Evolutionary conservation across 2,113 vertebrate species (phyloP), one percentile per base, ranked within the genome.

Genomic region (Corythornis madagascariensis): DNA sequence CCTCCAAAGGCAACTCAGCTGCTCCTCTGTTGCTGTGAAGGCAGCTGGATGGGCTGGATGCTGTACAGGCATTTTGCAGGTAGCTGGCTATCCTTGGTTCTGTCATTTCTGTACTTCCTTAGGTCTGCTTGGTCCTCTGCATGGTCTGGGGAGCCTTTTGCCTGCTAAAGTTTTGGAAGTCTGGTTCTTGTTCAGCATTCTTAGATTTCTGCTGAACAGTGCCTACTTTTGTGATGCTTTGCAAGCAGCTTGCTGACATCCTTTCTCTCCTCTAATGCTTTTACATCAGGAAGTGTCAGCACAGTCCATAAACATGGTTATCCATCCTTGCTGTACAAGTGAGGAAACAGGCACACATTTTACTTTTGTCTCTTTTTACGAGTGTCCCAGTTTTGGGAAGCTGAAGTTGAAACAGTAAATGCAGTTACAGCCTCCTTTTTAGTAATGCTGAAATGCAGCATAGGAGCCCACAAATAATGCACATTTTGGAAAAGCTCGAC

Each of bases 401-500:
- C 56, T 85, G 89, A 83, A 73, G 80, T 94, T 74, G n/a, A 89
- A 84, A 57, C n/a, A n/a, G 11, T 57, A 72, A 80, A 79, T 52
- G 72, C 67, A 88, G 26, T 71, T 29, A 56, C 43, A 92, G n/a
- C 72, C 72, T 57, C 28, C 77, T 94, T 91, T 91, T 86, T 64
- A 86, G 76, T 42, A 45, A 85, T 31, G 28, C 38, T 61, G 72
- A 91, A 91, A 74, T 22, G 4, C 9, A 31, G 67, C 16, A 50
- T 16, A 73, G 86, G 26, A 21, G 85, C 19, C 43, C 85, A 86
- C 72, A 92, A 85, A 57, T 29, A 74, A 45, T 9, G 48, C 42
- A 71, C 69, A 65, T 91, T 91, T 93, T 60, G 72, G 88, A 83
- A 95, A 93, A 71, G 59, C 53, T 70, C 18, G 4, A 93, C 87